These are phyloP conservation scores for Meles meles DNA, from an alignment of 2,113 vertebrate species.

Conservation along the genomic window DNA sequence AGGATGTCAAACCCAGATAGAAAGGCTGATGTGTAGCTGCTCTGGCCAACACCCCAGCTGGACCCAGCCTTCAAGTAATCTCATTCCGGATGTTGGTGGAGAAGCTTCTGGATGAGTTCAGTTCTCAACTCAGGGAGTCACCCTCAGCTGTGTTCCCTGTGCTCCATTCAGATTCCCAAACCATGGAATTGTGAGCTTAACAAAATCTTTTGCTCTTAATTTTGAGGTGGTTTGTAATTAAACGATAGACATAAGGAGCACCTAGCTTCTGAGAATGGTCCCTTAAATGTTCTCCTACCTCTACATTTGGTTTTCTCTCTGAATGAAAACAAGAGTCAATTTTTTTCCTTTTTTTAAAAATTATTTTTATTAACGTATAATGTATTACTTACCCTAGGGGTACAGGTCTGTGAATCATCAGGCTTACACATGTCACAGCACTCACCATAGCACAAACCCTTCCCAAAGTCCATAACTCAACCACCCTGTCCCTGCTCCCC, in stretches of 20 bases:
- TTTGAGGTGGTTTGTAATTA: background rate
- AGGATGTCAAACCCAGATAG: background rate
- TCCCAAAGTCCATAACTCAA: too few relatives aligned
- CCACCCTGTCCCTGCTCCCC: too few relatives aligned
- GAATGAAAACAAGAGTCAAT: background rate
- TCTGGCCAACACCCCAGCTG: background rate
- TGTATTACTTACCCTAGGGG: too few relatives aligned
- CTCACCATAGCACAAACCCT: too few relatives aligned
- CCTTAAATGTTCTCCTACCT: background rate
- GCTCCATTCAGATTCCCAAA: background rate
- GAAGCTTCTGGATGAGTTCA: background rate
- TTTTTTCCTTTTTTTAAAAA: background rate
- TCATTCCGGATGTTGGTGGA: background rate
- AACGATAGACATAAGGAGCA: background rate
- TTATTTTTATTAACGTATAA: too few relatives aligned
- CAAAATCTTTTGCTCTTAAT: background rate
- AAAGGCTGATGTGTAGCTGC: background rate
- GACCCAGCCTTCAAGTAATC: background rate
- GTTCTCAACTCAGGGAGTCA: background rate
- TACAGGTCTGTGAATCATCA: too few relatives aligned
- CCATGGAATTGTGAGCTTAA: background rate
- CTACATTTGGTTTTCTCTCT: background rate
- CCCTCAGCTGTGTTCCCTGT: background rate
- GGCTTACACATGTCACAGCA: too few relatives aligned
- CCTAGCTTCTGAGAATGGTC: background rate